These are phyloP conservation scores for Eciton burchellii DNA, from an alignment of 1,140 invertebrate genomes.

Conservation along the genomic window DNA sequence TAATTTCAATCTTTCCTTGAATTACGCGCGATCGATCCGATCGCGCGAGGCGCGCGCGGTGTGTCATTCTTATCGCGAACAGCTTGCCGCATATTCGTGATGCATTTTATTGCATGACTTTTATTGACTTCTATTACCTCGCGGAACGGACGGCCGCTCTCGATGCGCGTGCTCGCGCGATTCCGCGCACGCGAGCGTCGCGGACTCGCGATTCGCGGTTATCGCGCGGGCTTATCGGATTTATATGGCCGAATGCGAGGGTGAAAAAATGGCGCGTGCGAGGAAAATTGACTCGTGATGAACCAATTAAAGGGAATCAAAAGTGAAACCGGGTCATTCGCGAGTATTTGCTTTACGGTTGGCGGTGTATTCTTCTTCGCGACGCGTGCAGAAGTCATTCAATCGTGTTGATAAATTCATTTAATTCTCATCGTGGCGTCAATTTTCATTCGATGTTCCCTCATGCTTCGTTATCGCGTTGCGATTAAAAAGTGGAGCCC, in stretches of 20 bases:
- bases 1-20: conserved; percentile 10
- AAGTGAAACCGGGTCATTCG: conserved; percentile 4
- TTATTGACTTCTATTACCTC: not conserved
- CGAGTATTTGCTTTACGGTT: not conserved
- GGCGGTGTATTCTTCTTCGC: not conserved
- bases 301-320: conserved; percentile 16
- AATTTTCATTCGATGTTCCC: not conserved
- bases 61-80: not conserved
- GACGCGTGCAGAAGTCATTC: conserved; percentile 7
- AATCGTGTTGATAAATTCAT: not conserved
- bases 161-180: conserved; percentile 19
- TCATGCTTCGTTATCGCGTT: not conserved
- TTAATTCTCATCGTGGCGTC: not conserved
- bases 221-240: conserved; percentile 33
- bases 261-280: conserved; percentile 22
- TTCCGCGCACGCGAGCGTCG: conserved; percentile 33
- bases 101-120: conserved; percentile 6
- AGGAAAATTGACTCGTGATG: conserved; percentile 17
- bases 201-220: not conserved
- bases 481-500: not conserved
- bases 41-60: not conserved
- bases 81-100: not conserved
- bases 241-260: not conserved
- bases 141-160: not conserved
- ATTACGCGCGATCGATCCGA: not conserved